Base-by-base conservation (phyloP, 2,113 vertebrate species). In the Lasiurus borealis region DNA sequence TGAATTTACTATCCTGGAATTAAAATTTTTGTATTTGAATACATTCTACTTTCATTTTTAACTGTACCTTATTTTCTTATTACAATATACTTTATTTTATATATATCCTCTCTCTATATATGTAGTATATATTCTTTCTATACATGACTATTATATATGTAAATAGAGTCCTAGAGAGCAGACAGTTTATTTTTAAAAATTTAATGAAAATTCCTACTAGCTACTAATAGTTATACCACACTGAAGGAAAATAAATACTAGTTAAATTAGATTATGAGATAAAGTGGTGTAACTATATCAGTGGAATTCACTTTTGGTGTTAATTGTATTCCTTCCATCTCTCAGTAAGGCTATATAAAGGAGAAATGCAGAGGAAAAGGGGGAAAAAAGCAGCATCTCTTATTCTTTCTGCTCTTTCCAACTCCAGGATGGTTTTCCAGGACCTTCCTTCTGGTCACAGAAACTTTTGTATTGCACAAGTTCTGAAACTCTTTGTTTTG, bases 401-500 rank as follows among this genome's bases (percentile, higher is more conserved):
- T 91, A 83, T 64, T 72, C 13, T 36, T 50, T 86, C 21, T 86
- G 5, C 18, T 85, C 19, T 93, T 93, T 64, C 6, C 64, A 94
- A 15, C 1, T 52, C 46, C 34, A 85, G 8, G 19, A 6, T 87
- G 40, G 5, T 76, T 89, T 94, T 89, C 36, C 13, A 75, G 18
- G 40, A 2, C 36, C 82, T 85, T 88, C 68, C 36, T 93, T 59
- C 10, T 48, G 8, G 78, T 93, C 31, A 57, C 11, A 34, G 52
- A 69, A 89, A 91, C 52, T 76, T 95, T 40, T 34, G 25, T 88
- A 78, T 8, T 73, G 16, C 34, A 80, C 46, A 40, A 8, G 31
- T 82, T 77, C 23, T 27, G 50, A 85, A 73, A 95, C 9, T 80
- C 57, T 90, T 80, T 95, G 69, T 87, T 96, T 85, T 87, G 94